Evolutionary conservation across 2,888 invertebrate species (phyloP), one percentile per base, ranked within the genome.

Genomic region (Caenorhabditis drosophilae): DNA sequence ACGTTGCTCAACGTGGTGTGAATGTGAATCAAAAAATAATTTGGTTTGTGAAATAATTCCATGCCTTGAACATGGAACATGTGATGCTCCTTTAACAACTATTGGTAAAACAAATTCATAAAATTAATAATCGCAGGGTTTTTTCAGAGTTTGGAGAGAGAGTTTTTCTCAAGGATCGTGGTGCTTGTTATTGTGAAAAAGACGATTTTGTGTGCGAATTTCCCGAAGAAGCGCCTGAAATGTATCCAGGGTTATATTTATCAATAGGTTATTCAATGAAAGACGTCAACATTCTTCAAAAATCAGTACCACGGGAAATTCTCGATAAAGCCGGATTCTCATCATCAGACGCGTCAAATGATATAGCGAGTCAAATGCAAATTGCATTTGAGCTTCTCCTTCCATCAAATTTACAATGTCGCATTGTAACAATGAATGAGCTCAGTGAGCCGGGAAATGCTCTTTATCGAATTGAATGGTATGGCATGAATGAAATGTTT

Each of bases 1-100:
- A 6, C 66, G 77, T 16, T 81, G 81, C 46, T 77, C 80, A 9
- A 70, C 73, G 6, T 81, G 80, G 80, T 81, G 81, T 56, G 73
- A 77, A 46, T 81, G 81, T 54, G 48, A 57, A 35, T 52, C 60
- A 1, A 69, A 75, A 25, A 73, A 80, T 22, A 58, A 70, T 15
- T 25, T 78, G 16, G 35, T 50, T 20, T 81, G 81, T 49, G 71
- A 77, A 36, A 48, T 64, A 12, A 46, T 81, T 3, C 67, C 70
- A 12, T 81, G 81, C 48, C 45, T 77, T 22, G 66, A 67, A 2
- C 77, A 77, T 16, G 74, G 58, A 7, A 63, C 63, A 2, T 63
- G 63, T 38, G 68, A 73, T 23, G 72, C 78, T 6, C 67, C 71
- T 7, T 61, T 79, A 35, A 79, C 80, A 2, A 71, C 68, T 20